Conservation (phyloP, 2,113 vertebrate species). For the Nyctibius bracteatus region DNA sequence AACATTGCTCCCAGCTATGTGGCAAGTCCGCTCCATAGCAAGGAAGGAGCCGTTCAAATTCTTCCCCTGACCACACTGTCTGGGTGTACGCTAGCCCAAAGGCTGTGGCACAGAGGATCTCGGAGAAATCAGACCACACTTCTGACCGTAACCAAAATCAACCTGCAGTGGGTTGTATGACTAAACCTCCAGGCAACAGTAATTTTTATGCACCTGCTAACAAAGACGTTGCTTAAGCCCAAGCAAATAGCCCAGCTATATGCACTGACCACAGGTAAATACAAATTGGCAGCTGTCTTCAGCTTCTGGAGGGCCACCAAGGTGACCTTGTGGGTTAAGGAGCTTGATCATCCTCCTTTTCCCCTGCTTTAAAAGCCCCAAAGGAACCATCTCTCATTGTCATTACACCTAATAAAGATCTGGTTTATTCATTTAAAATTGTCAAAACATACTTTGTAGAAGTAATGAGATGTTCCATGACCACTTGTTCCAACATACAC, state of each 20-base stretch:
- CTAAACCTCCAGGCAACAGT: background rate
- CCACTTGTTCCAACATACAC: constrained; percentile 2
- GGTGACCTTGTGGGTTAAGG: background rate
- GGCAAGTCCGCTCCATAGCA: background rate
- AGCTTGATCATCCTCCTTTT: background rate
- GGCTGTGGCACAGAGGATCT: background rate
- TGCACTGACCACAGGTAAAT: background rate
- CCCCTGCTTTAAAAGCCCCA: background rate
- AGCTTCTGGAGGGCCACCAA: background rate
- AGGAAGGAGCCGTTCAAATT: background rate
- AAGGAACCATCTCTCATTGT: constrained; percentile 12
- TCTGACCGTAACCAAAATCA: background rate
- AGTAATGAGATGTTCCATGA: constrained; percentile 6
- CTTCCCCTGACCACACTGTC: background rate
- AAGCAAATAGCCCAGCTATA: background rate
- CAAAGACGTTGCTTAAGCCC: background rate
- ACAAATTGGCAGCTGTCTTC: background rate
- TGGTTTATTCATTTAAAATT: background rate
- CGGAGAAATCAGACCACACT: background rate
- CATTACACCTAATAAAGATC: constrained; percentile 26
- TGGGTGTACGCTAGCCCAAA: background rate
- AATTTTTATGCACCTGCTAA: constrained; percentile 18
- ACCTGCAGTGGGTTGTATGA: background rate
- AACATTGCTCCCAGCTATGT: background rate
- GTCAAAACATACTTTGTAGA: constrained; percentile 16